A percentile compares a stretch with the other conserved stretches of the same genome.
phyloP scores from a whole-genome alignment of 64 coral and sea anemone species.

The Stichodactyla helianthus region DNA sequence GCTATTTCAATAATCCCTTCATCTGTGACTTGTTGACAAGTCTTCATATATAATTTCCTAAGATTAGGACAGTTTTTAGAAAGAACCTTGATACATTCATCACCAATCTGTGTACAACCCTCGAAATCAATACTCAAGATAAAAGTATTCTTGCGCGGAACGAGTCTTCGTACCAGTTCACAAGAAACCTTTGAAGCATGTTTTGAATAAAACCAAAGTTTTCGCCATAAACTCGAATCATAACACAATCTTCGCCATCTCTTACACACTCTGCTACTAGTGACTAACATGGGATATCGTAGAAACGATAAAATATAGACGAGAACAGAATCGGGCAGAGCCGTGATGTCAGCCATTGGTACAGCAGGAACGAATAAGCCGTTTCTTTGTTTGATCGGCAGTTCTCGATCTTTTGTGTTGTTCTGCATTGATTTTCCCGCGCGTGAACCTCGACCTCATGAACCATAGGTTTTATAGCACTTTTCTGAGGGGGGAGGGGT shows the following conservation, averaged over 20 bases:
- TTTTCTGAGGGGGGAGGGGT: not conserved
- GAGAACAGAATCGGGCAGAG: conserved; percentile 76
- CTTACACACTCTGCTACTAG: conserved; percentile 61
- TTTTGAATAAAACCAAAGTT: conserved; percentile 45
- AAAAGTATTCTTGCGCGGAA: conserved; percentile 56
- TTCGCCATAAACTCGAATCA: conserved; percentile 86
- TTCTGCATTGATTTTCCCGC: conserved; percentile 47
- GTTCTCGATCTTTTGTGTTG: conserved; percentile 30
- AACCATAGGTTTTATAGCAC: not conserved
- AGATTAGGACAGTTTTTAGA: conserved; percentile 75
- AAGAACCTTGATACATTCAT: conserved; percentile 59
- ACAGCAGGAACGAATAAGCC: not conserved
- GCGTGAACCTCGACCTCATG: conserved; percentile 29
- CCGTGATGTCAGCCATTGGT: conserved; percentile 58
- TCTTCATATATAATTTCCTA: conserved; percentile 61
- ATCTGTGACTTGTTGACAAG: conserved; percentile 77
- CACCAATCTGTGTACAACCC: conserved; percentile 55
- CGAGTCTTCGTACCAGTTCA: conserved; percentile 53
- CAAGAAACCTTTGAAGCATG: conserved; percentile 59
- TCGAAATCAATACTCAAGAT: conserved; percentile 78
- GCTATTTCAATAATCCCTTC: conserved; percentile 67
- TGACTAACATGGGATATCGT: conserved; percentile 50
- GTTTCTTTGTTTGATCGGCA: conserved; percentile 43
- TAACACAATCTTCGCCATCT: conserved; percentile 81
- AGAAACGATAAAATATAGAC: conserved; percentile 88